Evolutionary conservation across 2,113 vertebrate species (phyloP).

Genomic region (Patagioenas fasciata): DNA sequence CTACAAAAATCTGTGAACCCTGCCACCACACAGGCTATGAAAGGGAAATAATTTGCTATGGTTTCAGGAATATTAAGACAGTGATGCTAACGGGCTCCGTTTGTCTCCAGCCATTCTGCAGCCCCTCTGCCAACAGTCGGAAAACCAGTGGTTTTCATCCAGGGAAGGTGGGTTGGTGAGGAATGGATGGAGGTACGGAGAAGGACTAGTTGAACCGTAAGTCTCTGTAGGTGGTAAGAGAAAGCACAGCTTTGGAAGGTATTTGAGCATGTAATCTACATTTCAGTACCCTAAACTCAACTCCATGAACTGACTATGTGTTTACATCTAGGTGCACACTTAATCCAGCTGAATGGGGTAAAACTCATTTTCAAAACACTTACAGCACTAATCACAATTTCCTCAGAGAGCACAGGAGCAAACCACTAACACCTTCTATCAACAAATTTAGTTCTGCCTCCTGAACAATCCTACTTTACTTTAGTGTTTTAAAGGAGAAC

Average conservation of each 20-base stretch:
- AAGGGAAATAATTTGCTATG: too few relatives aligned
- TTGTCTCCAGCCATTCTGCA: neutral
- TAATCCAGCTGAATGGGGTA: neutral
- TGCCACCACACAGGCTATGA: neutral
- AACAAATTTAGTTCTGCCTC: neutral
- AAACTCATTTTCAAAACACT: neutral
- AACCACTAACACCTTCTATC: neutral
- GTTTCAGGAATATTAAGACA: too few relatives aligned
- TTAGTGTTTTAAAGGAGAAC: conserved; percentile 4
- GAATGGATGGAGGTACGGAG: neutral
- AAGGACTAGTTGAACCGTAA: neutral
- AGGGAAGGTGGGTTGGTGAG: neutral
- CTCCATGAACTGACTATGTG: neutral
- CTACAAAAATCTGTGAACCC: neutral
- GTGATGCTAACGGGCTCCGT: accelerated
- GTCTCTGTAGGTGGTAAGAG: neutral
- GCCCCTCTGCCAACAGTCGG: neutral
- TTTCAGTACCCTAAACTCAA: neutral
- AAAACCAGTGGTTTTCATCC: neutral
- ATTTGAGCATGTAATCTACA: neutral
- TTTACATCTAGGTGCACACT: neutral
- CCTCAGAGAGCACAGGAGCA: neutral
- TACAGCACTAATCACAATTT: neutral
- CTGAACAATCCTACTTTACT: neutral
- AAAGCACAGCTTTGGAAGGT: neutral